phyloP scores from a whole-genome alignment of 2,797 vertebrate genomes.

The Sebastes elongatus region DNA sequence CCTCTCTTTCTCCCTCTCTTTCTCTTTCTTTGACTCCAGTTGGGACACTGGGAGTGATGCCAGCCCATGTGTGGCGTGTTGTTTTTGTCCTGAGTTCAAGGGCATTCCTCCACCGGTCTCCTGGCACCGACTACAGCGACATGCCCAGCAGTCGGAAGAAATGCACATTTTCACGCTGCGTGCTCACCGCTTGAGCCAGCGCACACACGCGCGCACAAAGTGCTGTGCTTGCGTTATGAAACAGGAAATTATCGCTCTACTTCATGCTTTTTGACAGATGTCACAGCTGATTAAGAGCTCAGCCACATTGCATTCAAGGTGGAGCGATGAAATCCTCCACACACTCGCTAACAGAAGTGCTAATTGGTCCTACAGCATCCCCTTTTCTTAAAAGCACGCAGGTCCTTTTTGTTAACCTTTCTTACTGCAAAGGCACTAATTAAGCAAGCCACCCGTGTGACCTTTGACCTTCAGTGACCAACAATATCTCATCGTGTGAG shows the following conservation, averaged over 20 bases:
- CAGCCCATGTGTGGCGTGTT: conserved; percentile 1
- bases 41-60: background rate
- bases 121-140: conserved; percentile 11
- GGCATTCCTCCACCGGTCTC: conserved; percentile 19
- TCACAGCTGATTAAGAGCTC: conserved; percentile 27
- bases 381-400: background rate
- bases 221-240: conserved; percentile 6
- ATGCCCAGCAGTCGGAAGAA: conserved; percentile 2
- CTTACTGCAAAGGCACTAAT: conserved; percentile 33
- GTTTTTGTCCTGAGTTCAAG: conserved; percentile 33
- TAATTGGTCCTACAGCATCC: conserved; percentile 26
- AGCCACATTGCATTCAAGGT: background rate
- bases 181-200: background rate
- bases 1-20: background rate
- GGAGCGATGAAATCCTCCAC: background rate
- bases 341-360: background rate
- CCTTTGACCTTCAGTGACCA: conserved; percentile 35
- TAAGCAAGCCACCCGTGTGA: conserved; percentile 23
- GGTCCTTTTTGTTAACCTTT: conserved; percentile 3
- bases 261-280: conserved; percentile 7
- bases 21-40: background rate
- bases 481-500: background rate
- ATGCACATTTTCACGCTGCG: conserved; percentile 1
- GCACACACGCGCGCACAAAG: conserved; percentile 3
- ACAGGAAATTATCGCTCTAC: background rate